A percentile compares a stretch with the other conserved stretches of the same genome.
Evolutionary conservation across 2,797 vertebrate species (phyloP).

Genomic region (Chanos chanos): DNA sequence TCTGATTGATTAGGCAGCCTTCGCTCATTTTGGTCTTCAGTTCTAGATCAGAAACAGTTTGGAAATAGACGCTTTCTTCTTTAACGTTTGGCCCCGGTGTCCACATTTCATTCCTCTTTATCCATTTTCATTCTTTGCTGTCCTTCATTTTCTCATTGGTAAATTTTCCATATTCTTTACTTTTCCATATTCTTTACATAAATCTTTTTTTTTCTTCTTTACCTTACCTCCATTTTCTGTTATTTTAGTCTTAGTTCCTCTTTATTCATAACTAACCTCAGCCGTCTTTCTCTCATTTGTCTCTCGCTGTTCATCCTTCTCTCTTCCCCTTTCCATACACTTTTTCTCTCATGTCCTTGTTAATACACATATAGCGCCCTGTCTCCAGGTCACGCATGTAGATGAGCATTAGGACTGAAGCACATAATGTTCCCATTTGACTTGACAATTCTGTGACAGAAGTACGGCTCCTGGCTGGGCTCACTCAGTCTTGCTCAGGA

Average conservation of each 20-base stretch:
- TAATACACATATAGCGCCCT: conserved; percentile 53
- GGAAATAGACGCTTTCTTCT: not conserved
- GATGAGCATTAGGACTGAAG: conserved; percentile 39
- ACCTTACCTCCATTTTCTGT: not conserved
- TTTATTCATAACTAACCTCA: conserved; percentile 7
- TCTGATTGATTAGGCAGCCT: conserved; percentile 66
- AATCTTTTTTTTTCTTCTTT: not conserved
- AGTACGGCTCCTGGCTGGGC: conserved; percentile 2
- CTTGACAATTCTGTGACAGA: conserved; percentile 54
- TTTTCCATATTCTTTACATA: not conserved
- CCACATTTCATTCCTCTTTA: too few species aligned
- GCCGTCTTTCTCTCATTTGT: conserved; percentile 27
- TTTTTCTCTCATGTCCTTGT: conserved; percentile 44
- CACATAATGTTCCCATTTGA: conserved; percentile 46
- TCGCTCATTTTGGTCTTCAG: conserved; percentile 53
- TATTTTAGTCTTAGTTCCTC: not conserved
- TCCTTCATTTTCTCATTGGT: not conserved
- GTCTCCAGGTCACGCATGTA: conserved; percentile 51
- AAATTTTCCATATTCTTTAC: not conserved
- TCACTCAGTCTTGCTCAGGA: conserved; percentile 37
- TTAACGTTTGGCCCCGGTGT: not conserved
- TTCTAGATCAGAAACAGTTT: not conserved
- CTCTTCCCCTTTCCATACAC: conserved; percentile 16
- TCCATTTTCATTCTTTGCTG: not conserved
- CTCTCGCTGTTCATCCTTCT: conserved; percentile 19